These are phyloP conservation scores for Anoura caudifer DNA, from an alignment of 2,113 vertebrate species.

Conservation along the genomic window DNA sequence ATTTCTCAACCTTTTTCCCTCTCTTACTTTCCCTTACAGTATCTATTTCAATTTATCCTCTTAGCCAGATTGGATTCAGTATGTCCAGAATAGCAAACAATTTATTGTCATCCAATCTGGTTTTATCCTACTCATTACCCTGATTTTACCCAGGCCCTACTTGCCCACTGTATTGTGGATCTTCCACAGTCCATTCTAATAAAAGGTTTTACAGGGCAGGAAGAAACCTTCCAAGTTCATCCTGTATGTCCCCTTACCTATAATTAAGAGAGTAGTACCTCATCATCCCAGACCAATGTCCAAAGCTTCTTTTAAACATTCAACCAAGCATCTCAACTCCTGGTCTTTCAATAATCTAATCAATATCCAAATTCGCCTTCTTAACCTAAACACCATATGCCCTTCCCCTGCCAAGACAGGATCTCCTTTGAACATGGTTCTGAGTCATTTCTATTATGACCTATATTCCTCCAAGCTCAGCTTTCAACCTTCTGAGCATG, in stretches of 20 bases:
- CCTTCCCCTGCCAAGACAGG: constrained; percentile 10
- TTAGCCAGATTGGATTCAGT: constrained; percentile 84
- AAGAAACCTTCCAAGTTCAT: background rate
- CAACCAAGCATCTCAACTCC: background rate
- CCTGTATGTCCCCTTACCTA: background rate
- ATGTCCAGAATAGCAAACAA: constrained; percentile 87
- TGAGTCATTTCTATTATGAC: constrained; percentile 45
- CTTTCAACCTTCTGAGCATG: constrained; percentile 26
- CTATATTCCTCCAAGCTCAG: constrained; percentile 35
- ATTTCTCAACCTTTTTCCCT: constrained; percentile 69
- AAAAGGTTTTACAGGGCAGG: background rate
- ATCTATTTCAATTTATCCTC: constrained; percentile 90
- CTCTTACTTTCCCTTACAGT: constrained; percentile 76
- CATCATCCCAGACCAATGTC: background rate
- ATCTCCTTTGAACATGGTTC: constrained; percentile 42
- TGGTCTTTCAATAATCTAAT: constrained; percentile 2
- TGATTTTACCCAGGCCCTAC: constrained; percentile 79
- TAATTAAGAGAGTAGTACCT: constrained; percentile 2
- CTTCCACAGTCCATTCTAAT: background rate
- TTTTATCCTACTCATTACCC: constrained; percentile 75
- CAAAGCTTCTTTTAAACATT: background rate
- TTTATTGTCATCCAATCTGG: constrained; percentile 85
- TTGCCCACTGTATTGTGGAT: constrained; percentile 56
- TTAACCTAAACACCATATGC: background rate
- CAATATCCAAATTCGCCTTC: constrained; percentile 2